Percentiles rank a stretch among this genome's conserved stretches.
Conservation (phyloP, 2,113 vertebrate species). For the Ailurus styani region DNA sequence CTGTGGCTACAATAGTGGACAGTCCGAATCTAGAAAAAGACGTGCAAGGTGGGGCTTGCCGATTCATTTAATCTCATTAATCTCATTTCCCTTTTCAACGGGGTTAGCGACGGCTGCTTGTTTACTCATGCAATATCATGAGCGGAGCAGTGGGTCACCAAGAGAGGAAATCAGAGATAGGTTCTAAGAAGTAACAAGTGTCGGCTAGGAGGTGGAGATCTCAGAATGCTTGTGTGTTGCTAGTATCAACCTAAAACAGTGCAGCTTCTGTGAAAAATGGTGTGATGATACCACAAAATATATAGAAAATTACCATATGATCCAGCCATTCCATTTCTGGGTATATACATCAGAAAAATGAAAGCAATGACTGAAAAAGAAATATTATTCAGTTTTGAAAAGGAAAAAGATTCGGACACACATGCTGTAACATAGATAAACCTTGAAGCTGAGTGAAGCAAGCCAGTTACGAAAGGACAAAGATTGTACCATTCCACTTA, state of each 20-base stretch:
- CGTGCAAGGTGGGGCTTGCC: not conserved
- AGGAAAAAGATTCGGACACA: not conserved
- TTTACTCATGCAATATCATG: not conserved
- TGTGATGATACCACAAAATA: not conserved
- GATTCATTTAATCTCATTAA: constrained; percentile 30
- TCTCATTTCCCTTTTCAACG: not conserved
- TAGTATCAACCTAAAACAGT: not conserved
- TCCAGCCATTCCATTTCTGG: not conserved
- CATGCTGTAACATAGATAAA: not conserved
- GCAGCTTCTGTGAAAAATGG: not conserved
- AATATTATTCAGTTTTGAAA: not conserved
- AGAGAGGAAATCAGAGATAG: not conserved
- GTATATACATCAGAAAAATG: not conserved
- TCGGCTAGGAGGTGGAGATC: not conserved
- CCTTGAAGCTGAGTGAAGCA: not conserved
- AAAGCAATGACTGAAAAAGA: not conserved
- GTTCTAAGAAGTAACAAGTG: not conserved
- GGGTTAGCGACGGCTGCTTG: not conserved
- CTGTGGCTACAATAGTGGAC: not conserved
- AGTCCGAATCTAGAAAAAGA: not conserved
- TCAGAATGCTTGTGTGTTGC: not conserved
- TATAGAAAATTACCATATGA: not conserved
- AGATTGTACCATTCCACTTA: not conserved
- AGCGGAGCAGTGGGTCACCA: not conserved
- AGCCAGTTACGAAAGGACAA: not conserved